Evolutionary conservation across 2,797 vertebrate genomes (phyloP).

Genomic region (Stomatorhinus walkeri): DNA sequence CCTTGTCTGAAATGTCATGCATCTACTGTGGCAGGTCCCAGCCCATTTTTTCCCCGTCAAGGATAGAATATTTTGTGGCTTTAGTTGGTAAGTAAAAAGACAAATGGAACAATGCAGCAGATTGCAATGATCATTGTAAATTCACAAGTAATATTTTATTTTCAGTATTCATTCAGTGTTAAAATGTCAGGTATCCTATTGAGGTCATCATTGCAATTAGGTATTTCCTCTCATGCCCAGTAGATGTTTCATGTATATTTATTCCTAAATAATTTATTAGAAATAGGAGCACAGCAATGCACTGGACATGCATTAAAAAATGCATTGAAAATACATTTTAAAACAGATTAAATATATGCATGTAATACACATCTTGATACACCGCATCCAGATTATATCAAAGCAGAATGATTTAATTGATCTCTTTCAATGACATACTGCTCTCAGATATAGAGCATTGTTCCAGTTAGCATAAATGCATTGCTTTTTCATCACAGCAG

Average conservation of each 20-base stretch:
- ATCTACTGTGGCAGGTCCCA: neutral
- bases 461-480: neutral
- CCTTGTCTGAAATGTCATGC: neutral
- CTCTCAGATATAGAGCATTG: neutral
- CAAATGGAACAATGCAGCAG: neutral
- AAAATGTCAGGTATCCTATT: neutral
- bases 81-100: neutral
- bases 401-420: neutral
- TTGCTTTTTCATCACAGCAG: neutral
- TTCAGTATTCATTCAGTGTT: conserved; percentile 1
- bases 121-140: neutral
- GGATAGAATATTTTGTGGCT: neutral
- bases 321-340: neutral
- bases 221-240: neutral
- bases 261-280: neutral
- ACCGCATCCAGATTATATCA: neutral
- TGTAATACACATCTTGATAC: neutral
- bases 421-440: neutral
- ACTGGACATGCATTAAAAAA: neutral
- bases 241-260: neutral
- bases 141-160: neutral
- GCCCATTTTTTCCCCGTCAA: neutral
- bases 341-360: neutral
- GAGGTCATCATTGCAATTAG: neutral
- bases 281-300: neutral